Evolutionary conservation across 2,888 invertebrate genomes (phyloP).

Genomic region (Siphlonurus alternatus): DNA sequence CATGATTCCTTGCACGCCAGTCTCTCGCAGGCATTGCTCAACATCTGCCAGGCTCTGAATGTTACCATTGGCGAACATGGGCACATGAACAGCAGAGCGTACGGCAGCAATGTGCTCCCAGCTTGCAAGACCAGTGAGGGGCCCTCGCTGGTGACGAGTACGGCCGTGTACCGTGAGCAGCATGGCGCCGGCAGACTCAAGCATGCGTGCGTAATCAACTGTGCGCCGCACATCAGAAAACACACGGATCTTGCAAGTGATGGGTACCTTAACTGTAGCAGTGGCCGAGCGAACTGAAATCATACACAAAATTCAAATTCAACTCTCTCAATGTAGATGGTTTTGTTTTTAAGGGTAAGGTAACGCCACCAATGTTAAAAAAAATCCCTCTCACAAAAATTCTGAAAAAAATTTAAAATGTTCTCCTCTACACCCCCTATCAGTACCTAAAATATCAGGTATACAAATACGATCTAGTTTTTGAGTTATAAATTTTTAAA

Average conservation of each 20-base stretch:
- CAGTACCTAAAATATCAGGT: too few species aligned
- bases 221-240: constrained; percentile 76
- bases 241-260: constrained; percentile 93
- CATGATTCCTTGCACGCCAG: constrained; percentile 78
- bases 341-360: too few species aligned
- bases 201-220: constrained; percentile 80
- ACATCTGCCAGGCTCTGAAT: constrained; percentile 84
- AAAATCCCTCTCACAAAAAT: too few species aligned
- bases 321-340: background rate
- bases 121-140: constrained; percentile 81
- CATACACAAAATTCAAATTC: constrained; percentile 5
- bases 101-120: constrained; percentile 89
- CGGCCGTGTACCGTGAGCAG: constrained; percentile 92
- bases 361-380: too few species aligned
- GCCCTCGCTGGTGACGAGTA: constrained; percentile 91
- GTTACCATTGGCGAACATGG: constrained; percentile 96
- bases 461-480: too few species aligned
- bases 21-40: constrained; percentile 62
- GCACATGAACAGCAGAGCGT: constrained; percentile 72
- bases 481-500: too few species aligned
- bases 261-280: constrained; percentile 58
- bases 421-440: too few species aligned
- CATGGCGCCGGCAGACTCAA: constrained; percentile 83
- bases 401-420: too few species aligned
- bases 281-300: constrained; percentile 52